Evolutionary conservation across 2,888 invertebrate genomes (phyloP), one percentile per base, ranked within the genome.

Genomic region (Lasioglossum pauxillum): DNA sequence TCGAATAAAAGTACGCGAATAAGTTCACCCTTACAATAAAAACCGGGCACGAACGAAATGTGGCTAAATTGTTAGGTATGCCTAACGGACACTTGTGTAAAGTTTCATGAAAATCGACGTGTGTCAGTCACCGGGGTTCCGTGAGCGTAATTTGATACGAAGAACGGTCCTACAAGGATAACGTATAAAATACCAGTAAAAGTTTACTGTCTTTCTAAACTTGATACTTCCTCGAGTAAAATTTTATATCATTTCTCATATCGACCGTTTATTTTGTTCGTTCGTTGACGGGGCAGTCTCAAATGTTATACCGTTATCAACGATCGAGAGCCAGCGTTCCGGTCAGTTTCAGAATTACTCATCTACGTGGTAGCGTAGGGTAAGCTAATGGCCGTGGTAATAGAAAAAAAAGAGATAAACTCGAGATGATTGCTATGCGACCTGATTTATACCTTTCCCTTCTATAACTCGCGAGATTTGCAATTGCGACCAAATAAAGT

Each of bases 271-370:
- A 67, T 69, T 64, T 31, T 64, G 7, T 67, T 53, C 60, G 27
- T 69, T 69, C 78, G 75, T 80, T 53, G 83, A 79, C 69, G 73
- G n/a, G 23, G 49, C 49, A 38, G 31, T 79, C 38, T 60, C 60
- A 77, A 64, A 71, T n/a, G 27, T 60, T 69, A 35, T 60, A 86
- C 87, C 87, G 87, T 87, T 87, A 88, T 64, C 67, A 53, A 64
- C 71, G 49, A 88, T 84, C 76, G 41, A 71, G 79, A 64, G 82
- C 35, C 69, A 67, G 79, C 79, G 78, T 88, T 82, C 87, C 87
- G 46, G 78, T 84, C 84, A 87, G 87, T 84, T 77, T 76, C 84
- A 69, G 83, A 84, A 87, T 88, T 87, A 74, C 87, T 80, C 83
- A 31, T 80, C 74, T 53, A 53, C 84, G 79, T 53, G 69, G 64